Evolutionary conservation across 2,113 vertebrate genomes (phyloP).

Genomic region (Orthonyx spaldingii): DNA sequence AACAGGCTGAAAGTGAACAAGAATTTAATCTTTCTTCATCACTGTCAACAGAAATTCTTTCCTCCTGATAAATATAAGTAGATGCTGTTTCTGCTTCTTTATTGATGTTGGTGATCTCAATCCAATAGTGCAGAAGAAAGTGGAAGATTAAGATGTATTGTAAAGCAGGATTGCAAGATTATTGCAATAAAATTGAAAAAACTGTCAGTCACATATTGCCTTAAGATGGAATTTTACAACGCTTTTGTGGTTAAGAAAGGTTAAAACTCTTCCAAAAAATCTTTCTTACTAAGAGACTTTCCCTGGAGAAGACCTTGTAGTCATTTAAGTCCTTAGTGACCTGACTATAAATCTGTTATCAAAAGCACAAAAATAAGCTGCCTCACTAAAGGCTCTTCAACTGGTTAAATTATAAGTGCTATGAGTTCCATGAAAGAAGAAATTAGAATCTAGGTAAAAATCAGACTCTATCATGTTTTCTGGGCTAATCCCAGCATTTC

Average conservation of each 20-base stretch:
- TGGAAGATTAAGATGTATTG: slow-evolving; percentile 54
- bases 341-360: slow-evolving; percentile 43
- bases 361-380: slow-evolving; percentile 58
- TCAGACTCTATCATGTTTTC: slow-evolving; percentile 43
- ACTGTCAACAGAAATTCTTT: slow-evolving; percentile 36
- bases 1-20: slow-evolving; percentile 9
- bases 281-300: slow-evolving; percentile 27
- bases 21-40: slow-evolving; percentile 58
- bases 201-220: slow-evolving; percentile 21
- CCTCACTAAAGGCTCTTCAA: slow-evolving; percentile 6
- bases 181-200: slow-evolving; percentile 42
- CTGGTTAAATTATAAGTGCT: slow-evolving; percentile 53
- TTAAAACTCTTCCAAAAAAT: slow-evolving; percentile 45
- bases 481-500: slow-evolving; percentile 33
- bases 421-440: slow-evolving; percentile 57
- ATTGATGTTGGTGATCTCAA: slow-evolving; percentile 39
- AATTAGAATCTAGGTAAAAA: slow-evolving; percentile 52
- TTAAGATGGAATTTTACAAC: slow-evolving; percentile 22
- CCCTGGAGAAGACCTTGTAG: slow-evolving; percentile 44
- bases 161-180: slow-evolving; percentile 37
- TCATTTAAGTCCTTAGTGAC: slow-evolving; percentile 48
- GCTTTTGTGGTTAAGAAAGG: slow-evolving; percentile 36
- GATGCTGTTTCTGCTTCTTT: slow-evolving; percentile 36
- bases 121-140: slow-evolving; percentile 15
- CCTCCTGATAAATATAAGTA: slow-evolving; percentile 50